Evolutionary conservation across 2,888 invertebrate species (phyloP).

Genomic region (Xylocampa areola): DNA sequence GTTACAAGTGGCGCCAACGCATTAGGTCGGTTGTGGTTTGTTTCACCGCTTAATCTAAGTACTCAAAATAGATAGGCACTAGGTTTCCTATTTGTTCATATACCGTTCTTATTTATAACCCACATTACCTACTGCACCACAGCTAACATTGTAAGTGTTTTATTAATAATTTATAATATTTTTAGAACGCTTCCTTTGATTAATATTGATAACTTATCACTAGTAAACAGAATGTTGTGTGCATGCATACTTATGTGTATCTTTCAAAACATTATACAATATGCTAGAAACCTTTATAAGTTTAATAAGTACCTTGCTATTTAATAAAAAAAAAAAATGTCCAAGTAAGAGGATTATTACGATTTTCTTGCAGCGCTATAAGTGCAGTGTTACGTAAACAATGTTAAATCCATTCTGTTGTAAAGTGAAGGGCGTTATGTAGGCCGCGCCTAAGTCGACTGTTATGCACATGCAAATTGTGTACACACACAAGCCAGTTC

Average conservation of each 20-base stretch:
- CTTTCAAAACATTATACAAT: slow-evolving; percentile 26
- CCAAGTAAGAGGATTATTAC: slow-evolving; percentile 52
- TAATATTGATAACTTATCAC: slow-evolving; percentile 36
- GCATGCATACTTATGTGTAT: not conserved
- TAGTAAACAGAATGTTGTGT: slow-evolving; percentile 4
- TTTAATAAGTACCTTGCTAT: slow-evolving; percentile 21
- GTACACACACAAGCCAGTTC: slow-evolving; percentile 38
- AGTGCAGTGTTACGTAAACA: slow-evolving; percentile 63
- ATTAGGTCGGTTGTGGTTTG: slow-evolving; percentile 40
- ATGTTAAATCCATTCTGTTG: slow-evolving; percentile 63
- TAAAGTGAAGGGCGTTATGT: slow-evolving; percentile 68
- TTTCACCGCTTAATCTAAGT: slow-evolving; percentile 14
- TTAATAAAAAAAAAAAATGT: slow-evolving; percentile 23
- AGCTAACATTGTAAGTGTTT: slow-evolving; percentile 5
- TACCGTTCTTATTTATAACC: slow-evolving; percentile 18
- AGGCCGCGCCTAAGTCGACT: slow-evolving; percentile 60
- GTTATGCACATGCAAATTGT: slow-evolving; percentile 54
- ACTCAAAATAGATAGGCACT: no score
- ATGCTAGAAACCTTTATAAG: slow-evolving; percentile 24
- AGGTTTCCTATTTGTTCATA: slow-evolving; percentile 30
- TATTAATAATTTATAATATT: slow-evolving; percentile 15
- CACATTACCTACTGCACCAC: slow-evolving; percentile 18
- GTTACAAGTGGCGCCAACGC: no score
- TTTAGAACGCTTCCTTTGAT: slow-evolving; percentile 26
- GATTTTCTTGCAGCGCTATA: slow-evolving; percentile 60